Percentiles rank a stretch among this genome's conserved stretches.
Conservation (phyloP, 2,888 invertebrate species). For the Sarcophaga rosellei region DNA sequence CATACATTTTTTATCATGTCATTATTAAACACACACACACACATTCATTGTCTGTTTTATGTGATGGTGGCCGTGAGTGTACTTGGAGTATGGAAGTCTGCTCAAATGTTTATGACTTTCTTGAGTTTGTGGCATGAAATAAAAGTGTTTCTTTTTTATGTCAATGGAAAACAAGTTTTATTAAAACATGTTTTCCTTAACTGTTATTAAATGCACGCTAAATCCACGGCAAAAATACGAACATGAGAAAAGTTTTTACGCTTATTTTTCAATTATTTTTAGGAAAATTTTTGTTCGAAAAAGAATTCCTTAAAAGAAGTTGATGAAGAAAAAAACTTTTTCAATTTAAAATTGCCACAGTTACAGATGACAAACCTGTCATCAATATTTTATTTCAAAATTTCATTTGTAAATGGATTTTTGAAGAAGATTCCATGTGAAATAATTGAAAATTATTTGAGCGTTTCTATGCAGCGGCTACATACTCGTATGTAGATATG, state of each 20-base stretch:
- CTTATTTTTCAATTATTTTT: not conserved
- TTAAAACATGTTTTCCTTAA: not conserved
- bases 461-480: too few species aligned
- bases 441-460: too few species aligned
- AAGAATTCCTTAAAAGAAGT: not conserved
- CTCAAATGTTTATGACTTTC: not conserved
- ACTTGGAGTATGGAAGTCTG: too few species aligned
- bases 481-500: too few species aligned
- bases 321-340: not conserved
- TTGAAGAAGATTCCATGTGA: too few species aligned
- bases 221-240: not conserved
- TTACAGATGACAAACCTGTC: not conserved
- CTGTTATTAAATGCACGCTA: not conserved
- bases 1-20: conserved; percentile 52
- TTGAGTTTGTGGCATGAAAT: not conserved
- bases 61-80: not conserved
- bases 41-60: not conserved
- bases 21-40: conserved; percentile 20
- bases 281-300: not conserved
- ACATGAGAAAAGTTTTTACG: too few species aligned
- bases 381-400: not conserved
- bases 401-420: too few species aligned
- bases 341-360: not conserved
- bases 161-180: not conserved
- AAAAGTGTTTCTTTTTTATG: not conserved